Base-by-base conservation (phyloP, 2,113 vertebrate species). In the Eulemur rufifrons region DNA sequence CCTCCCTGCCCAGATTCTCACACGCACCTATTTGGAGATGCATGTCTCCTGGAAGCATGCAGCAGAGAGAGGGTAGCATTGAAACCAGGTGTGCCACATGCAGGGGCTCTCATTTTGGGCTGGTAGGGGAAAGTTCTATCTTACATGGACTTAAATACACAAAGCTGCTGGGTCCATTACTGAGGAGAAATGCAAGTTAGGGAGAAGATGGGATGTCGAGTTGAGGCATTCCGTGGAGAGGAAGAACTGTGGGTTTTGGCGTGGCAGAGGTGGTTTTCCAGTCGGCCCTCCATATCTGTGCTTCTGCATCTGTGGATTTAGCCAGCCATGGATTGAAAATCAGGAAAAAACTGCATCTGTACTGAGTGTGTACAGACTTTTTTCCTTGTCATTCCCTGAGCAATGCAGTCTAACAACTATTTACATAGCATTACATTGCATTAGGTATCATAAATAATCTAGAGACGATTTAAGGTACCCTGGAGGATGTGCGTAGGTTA, bases 131-230 rank as follows among this genome's bases (percentile, higher is more conserved):
- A 45, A 74, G 7, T 17, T 61, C 18, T 12, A 15, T 32, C 39
- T n/a, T 9, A 3, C 0, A 0, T 39, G 6, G 76, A 32, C 32
- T 39, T n/a, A 66, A 3, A 68, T 50, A 61, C 56, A 5, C 7
- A 1, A 37, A 59, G 47, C 52, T 29, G 1, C 39, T 29, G 21
- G 32, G 37, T 63, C 10, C 21, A 4, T 27, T 18, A 17, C 42
- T 68, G n/a, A 81, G 37, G 45, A 80, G 89, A 71, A 86, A 34
- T 7, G 15, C 23, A 32, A 42, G 27, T n/a, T 10, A 59, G 77
- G 15, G 52, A 66, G 20, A 23, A 18, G 21, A 20, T 32, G 4
- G 32, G 17, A 1, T 8, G 5, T 5, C 8, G 18, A 6, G 6
- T 29, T n/a, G 42, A 86, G 59, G 20, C 56, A 17, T 17, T 69